Conservation (phyloP, 2,113 vertebrate genomes). For the Dipodomys stephensi region DNA sequence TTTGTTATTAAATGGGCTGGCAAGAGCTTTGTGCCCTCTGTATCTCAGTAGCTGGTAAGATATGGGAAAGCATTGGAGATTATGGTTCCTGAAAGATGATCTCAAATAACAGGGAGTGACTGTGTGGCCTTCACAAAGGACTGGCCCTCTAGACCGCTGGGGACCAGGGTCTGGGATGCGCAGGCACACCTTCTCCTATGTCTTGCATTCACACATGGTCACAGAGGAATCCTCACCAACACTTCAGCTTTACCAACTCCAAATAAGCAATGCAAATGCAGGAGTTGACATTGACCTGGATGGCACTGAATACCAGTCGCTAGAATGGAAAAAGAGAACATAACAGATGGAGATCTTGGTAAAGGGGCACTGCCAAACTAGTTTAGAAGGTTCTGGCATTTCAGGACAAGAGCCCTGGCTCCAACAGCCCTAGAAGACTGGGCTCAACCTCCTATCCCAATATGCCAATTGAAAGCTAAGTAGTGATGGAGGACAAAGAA, state of each 20-base stretch:
- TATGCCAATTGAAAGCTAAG: too few relatives aligned
- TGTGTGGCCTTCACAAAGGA: background rate
- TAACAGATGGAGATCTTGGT: background rate
- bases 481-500: too few relatives aligned
- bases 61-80: background rate
- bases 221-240: background rate
- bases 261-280: background rate
- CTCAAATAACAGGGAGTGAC: background rate
- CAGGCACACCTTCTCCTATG: background rate
- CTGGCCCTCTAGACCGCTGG: too few relatives aligned
- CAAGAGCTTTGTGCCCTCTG: background rate
- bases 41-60: background rate
- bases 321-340: background rate
- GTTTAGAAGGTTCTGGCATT: too few relatives aligned
- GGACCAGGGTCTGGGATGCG: background rate
- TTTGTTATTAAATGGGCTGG: background rate
- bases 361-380: background rate
- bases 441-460: too few relatives aligned
- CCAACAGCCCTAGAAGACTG: too few relatives aligned
- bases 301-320: background rate
- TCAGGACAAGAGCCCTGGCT: too few relatives aligned
- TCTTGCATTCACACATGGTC: background rate
- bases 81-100: background rate
- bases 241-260: background rate
- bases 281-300: background rate